Percentiles rank a stretch among this genome's conserved stretches.
These are phyloP conservation scores for Acrossocheilus fasciatus DNA, from an alignment of 2,797 vertebrate species.

Conservation along the genomic window DNA sequence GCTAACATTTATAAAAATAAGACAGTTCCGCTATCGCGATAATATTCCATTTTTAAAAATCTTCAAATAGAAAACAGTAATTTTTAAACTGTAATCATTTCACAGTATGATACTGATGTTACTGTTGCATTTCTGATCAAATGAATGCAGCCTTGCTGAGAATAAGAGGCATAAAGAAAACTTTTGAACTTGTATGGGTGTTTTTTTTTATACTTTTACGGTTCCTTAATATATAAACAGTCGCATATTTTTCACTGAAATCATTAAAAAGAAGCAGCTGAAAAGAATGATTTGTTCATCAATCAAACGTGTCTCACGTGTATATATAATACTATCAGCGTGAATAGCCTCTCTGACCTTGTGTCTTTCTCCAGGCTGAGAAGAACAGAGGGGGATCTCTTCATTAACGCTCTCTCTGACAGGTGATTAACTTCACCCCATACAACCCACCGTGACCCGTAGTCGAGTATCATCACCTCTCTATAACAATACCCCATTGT, in stretches of 20 bases:
- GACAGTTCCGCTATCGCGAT: not conserved
- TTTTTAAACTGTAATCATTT: not conserved
- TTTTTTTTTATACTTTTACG: too few relatives aligned
- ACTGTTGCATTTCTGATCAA: not conserved
- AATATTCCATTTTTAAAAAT: not conserved
- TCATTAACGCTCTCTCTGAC: slow-evolving; percentile 76
- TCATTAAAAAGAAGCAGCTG: not conserved
- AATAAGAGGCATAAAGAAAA: not conserved
- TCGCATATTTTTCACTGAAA: not conserved
- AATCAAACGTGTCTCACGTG: slow-evolving; percentile 25
- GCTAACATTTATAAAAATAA: not conserved
- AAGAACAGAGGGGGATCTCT: slow-evolving; percentile 66
- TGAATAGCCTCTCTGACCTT: slow-evolving; percentile 27
- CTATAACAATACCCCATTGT: slow-evolving; percentile 68
- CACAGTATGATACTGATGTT: not conserved
- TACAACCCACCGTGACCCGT: slow-evolving; percentile 66
- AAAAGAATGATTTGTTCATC: not conserved
- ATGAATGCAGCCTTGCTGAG: not conserved
- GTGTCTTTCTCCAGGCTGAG: slow-evolving; percentile 36
- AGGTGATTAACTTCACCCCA: slow-evolving; percentile 78
- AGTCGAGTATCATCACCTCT: slow-evolving; percentile 76
- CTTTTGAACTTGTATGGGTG: not conserved
- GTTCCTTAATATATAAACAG: not conserved
- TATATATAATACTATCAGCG: not conserved
- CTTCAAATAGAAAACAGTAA: not conserved